phyloP scores from a whole-genome alignment of 2,888 invertebrate genomes.

The Drosophila prolongata region DNA sequence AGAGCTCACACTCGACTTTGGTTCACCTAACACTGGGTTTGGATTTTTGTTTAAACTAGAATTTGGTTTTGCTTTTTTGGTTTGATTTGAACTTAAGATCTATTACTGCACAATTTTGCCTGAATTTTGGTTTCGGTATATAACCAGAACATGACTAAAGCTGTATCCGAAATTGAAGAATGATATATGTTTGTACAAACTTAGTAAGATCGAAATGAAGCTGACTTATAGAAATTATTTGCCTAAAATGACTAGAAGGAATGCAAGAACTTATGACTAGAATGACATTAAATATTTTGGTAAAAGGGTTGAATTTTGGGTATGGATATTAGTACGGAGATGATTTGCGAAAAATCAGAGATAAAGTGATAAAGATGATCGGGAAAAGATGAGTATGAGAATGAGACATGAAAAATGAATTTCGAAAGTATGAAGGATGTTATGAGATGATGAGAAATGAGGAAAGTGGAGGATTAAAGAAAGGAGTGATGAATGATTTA shows the following conservation, averaged over 20 bases:
- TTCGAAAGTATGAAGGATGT: background rate
- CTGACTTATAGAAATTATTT: conserved; percentile 12
- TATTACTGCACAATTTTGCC: conserved; percentile 83
- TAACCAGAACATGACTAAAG: conserved; percentile 54
- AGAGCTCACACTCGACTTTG: conserved; percentile 82
- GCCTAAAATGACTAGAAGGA: conserved; percentile 52
- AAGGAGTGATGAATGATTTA: background rate
- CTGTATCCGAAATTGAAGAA: conserved; percentile 50
- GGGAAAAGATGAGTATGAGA: background rate
- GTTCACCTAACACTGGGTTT: conserved; percentile 52
- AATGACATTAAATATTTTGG: conserved; percentile 11
- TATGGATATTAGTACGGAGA: background rate
- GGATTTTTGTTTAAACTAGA: conserved; percentile 54
- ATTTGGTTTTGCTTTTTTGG: conserved; percentile 36
- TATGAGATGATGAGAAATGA: background rate
- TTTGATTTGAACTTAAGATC: conserved; percentile 55
- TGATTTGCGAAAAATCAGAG: conserved; percentile 1
- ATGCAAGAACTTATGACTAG: conserved; percentile 61
- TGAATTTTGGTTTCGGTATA: conserved; percentile 63
- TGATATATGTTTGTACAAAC: conserved; percentile 13
- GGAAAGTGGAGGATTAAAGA: background rate
- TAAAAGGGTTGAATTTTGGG: background rate
- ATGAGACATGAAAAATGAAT: conserved; percentile 9
- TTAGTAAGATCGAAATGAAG: conserved; percentile 27
- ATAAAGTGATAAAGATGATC: background rate